These are phyloP conservation scores for Alosa alosa DNA, from an alignment of 2,113 vertebrate species.

Conservation along the genomic window DNA sequence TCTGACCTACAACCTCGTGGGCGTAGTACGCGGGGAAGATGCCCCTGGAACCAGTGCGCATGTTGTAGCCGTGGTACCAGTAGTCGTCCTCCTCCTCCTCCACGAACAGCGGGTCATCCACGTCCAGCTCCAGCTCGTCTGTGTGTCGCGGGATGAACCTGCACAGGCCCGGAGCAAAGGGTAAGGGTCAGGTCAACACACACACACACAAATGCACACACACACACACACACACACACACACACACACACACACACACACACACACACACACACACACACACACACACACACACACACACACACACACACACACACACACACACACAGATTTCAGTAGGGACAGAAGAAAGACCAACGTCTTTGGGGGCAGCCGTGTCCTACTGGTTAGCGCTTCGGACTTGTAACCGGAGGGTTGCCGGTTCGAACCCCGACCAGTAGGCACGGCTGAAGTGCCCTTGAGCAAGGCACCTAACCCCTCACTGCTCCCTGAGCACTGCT, in stretches of 20 bases:
- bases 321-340: neutral
- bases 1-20: constrained; percentile 83
- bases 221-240: neutral
- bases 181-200: neutral
- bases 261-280: neutral
- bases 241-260: neutral
- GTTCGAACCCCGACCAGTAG: too few species aligned
- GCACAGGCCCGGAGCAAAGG: constrained; percentile 37
- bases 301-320: neutral
- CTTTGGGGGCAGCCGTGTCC: too few species aligned
- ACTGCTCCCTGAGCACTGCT: too few species aligned
- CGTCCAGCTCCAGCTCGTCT: constrained; percentile 92
- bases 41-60: constrained; percentile 91
- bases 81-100: constrained; percentile 95
- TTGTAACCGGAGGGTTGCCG: too few species aligned
- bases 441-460: too few species aligned
- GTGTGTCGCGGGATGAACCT: constrained; percentile 95
- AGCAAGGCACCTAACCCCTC: too few species aligned
- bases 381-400: too few species aligned
- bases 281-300: neutral
- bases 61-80: constrained; percentile 96
- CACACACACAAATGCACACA: neutral
- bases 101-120: constrained; percentile 90
- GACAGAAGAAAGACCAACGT: too few species aligned
- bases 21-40: constrained; percentile 96